Evolutionary conservation across 2,888 invertebrate species (phyloP), one percentile per base, ranked within the genome.

Genomic region (Petrophora chlorosata): DNA sequence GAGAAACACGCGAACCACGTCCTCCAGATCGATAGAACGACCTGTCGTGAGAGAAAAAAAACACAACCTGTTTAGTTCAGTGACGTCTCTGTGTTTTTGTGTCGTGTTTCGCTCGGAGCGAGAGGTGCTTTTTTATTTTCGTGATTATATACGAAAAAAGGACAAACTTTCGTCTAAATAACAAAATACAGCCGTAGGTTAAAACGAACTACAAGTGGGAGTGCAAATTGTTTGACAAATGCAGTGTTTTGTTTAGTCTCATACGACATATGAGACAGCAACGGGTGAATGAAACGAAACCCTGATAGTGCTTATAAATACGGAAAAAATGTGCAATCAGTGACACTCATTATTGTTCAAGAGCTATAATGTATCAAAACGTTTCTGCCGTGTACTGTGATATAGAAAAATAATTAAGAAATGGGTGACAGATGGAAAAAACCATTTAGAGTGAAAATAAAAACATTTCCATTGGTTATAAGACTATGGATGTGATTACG

Each of bases 371-470:
- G 72, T 60, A 61, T 61, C 34, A 41, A 53, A 50, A 59, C 43
- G 22, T 38, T 43, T 49, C 3, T 43, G 34, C 41, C 42, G 52
- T 54, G 52, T 35, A 38, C 9, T 61, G 61, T 66, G 63, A 65
- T 49, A 64, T 41, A 52, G 61, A 66, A 73, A 73, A 77, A 82
- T 79, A 73, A 70, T 53, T 72, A 71, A 85, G 87, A 84, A 79
- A 90, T 90, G 89, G 89, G 83, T 84, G 87, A 86, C 80, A 84
- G 77, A 58, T 75, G 85, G 43, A 85, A 83, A 70, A 82, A 83
- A 70, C 87, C 85, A 76, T 83, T 78, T 51, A 87, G 80, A 84
- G 83, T 84, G 79, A 88, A 85, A 85, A 75, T 62, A 63, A 81
- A 75, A 76, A 79, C 83, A 67, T 69, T 76, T 53, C 22, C 54